phyloP scores from a whole-genome alignment of 2,888 invertebrate genomes.

The Aspidiotus destructor region DNA sequence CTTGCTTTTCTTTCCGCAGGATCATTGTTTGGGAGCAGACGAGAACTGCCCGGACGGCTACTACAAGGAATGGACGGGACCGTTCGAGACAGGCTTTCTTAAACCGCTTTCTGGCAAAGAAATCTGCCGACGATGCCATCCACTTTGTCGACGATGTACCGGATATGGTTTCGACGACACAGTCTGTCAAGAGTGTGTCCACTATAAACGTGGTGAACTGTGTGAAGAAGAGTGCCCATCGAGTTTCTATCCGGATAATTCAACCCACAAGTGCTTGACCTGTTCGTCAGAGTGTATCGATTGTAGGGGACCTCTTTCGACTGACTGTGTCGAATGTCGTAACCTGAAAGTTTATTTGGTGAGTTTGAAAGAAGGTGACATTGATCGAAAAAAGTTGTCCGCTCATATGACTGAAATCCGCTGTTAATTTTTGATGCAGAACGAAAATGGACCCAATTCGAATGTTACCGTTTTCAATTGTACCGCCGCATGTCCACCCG shows the following conservation, averaged over 20 bases:
- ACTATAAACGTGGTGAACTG: slow-evolving; percentile 76
- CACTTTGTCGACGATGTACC: slow-evolving; percentile 75
- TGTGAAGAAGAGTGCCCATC: slow-evolving; percentile 80
- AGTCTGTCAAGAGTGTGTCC: slow-evolving; percentile 77
- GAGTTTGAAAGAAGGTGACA: slow-evolving; percentile 12
- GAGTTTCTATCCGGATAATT: slow-evolving; percentile 72
- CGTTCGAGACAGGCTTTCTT: slow-evolving; percentile 58
- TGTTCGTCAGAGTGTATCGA: slow-evolving; percentile 72
- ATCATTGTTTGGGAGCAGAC: slow-evolving; percentile 65
- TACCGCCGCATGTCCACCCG: slow-evolving; percentile 68
- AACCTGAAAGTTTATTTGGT: slow-evolving; percentile 38
- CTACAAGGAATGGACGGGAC: slow-evolving; percentile 74
- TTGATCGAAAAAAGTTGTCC: too few relatives aligned
- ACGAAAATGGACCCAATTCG: slow-evolving; percentile 45
- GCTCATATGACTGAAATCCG: too few relatives aligned
- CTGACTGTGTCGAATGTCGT: slow-evolving; percentile 51
- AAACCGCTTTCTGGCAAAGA: slow-evolving; percentile 72
- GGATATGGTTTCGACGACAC: slow-evolving; percentile 78
- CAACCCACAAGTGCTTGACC: slow-evolving; percentile 49
- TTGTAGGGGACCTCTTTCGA: slow-evolving; percentile 65
- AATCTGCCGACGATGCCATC: slow-evolving; percentile 83
- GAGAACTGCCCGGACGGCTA: slow-evolving; percentile 76
- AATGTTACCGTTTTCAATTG: slow-evolving; percentile 70
- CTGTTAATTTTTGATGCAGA: not conserved
- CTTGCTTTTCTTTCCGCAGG: slow-evolving; percentile 39